Base-by-base conservation (phyloP, 2,888 invertebrate species). In the Endotricha flammealis region DNA sequence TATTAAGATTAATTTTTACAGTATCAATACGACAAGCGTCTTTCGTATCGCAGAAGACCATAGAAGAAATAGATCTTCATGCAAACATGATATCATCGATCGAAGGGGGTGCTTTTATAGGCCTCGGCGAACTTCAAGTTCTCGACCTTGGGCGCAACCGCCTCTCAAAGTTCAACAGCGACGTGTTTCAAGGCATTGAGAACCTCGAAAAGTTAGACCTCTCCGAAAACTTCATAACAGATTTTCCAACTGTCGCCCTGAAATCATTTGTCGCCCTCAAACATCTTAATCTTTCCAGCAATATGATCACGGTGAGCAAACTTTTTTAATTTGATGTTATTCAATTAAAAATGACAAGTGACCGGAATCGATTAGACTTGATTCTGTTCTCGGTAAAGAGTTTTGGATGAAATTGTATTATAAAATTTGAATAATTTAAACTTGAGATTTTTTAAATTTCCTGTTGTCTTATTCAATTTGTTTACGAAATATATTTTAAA, bases 211-310 rank as follows among this genome's bases (percentile, higher is more conserved):
- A 91, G 52, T 80, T 98, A 47, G 95, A 96, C 68, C 82, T 98
- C 13, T 94, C 95, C 0, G 92, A 93, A 60, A 97, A 97, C 83
- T 95, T 95, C 66, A 91, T 97, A 36, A 87, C 88, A 1, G 93
- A 93, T 64, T 94, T 95, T 62, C 96, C 96, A 2, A 90, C 91
- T 0, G 91, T 93, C 6, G 93, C 95, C 0, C 68, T 96, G 28
- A 91, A 92, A 60, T 88, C 91, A 14, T 90, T 96, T 50, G 76
- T 80, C 12, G 90, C 90, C 36, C 75, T 97, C 12, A 91, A 91
- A 62, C 90, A 91, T 44, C 81, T 96, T 42, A 94, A 95, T 73
- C 80, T 96, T 22, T 95, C 95, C 8, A 93, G 95, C 46, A 96
- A 96, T 78, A 90, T 95, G 83, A 92, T 96, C 41, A 91, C 91